Conservation (phyloP, 2,113 vertebrate genomes). For the Sorex fumeus region DNA sequence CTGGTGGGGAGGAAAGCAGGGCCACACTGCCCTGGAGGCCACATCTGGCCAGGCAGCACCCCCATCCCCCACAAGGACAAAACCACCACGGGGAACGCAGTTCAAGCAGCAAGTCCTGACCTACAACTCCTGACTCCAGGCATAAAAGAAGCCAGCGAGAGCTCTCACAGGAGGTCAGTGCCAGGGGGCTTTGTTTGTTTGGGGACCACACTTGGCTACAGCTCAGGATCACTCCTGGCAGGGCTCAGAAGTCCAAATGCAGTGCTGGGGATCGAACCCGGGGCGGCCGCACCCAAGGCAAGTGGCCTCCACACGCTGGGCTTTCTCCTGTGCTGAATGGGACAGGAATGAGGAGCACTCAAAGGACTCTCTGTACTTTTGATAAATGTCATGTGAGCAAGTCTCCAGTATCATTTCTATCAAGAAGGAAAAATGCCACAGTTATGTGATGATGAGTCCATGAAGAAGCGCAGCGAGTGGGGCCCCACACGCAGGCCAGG, state of each 20-base stretch:
- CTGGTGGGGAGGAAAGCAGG: neutral
- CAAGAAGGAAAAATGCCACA: slow-evolving; percentile 25
- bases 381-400: neutral
- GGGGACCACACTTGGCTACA: too few relatives aligned
- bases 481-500: neutral
- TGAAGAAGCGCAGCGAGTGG: neutral
- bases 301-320: too few relatives aligned
- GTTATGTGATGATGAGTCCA: neutral
- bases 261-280: too few relatives aligned
- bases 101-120: too few relatives aligned
- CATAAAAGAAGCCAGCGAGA: neutral
- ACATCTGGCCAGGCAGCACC: neutral
- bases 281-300: too few relatives aligned
- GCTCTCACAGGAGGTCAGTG: too few relatives aligned
- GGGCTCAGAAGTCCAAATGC: too few relatives aligned
- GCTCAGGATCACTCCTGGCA: too few relatives aligned
- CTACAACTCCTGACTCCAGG: neutral
- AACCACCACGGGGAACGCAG: neutral
- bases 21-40: neutral
- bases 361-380: neutral
- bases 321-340: too few relatives aligned
- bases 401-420: neutral
- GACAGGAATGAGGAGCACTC: too few relatives aligned
- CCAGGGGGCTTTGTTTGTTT: too few relatives aligned
- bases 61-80: neutral